Evolutionary conservation across 1,140 invertebrate species (phyloP).

Genomic region (Coenobita brevimanus): DNA sequence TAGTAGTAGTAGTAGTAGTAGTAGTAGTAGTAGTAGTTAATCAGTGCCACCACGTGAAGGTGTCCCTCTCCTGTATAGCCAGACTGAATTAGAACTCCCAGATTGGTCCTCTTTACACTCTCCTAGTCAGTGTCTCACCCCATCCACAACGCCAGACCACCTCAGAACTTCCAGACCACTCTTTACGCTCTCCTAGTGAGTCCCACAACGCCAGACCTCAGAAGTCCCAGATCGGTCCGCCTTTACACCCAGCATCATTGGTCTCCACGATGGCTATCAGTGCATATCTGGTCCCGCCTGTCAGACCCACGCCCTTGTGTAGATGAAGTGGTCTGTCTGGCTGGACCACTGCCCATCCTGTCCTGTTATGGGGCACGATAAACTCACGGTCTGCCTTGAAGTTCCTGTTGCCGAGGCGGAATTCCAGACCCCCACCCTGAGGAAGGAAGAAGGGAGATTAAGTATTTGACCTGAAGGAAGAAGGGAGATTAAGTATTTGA

Average conservation of each 20-base stretch:
- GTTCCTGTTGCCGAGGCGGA: constrained; percentile 37
- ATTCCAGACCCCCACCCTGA: constrained; percentile 47
- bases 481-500: background rate
- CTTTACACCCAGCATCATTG: constrained; percentile 27
- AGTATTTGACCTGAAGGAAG: background rate
- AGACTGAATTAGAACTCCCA: too few relatives aligned
- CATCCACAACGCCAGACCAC: too few relatives aligned
- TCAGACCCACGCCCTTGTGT: constrained; percentile 35
- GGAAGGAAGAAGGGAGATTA: background rate
- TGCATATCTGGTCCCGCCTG: constrained; percentile 38
- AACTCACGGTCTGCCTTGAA: constrained; percentile 41
- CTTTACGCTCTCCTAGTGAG: too few relatives aligned
- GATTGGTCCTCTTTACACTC: too few relatives aligned
- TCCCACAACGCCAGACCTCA: too few relatives aligned
- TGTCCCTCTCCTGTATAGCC: too few relatives aligned
- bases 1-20: too few relatives aligned
- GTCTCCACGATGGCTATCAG: constrained; percentile 47
- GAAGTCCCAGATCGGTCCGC: constrained; percentile 27
- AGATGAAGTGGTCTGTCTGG: constrained; percentile 40
- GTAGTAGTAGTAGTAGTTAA: too few relatives aligned
- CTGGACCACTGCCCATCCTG: constrained; percentile 51
- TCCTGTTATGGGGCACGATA: constrained; percentile 32
- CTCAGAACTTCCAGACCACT: too few relatives aligned
- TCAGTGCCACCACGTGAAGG: too few relatives aligned
- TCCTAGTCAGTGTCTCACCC: too few relatives aligned